Conservation (phyloP, 2,888 invertebrate genomes). For the Sussaba pulchella region DNA sequence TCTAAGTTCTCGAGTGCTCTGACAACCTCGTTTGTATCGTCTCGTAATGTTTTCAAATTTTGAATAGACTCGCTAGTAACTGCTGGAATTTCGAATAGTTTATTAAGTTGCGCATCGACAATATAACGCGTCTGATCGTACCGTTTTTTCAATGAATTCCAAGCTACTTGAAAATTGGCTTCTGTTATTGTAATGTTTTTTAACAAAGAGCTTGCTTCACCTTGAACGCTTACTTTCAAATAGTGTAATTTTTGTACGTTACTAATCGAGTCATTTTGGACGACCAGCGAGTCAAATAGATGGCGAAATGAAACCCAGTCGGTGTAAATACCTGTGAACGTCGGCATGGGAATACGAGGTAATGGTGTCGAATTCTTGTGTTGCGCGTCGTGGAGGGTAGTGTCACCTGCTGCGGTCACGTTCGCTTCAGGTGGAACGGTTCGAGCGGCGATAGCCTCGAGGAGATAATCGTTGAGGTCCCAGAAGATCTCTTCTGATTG, state of each 20-base stretch:
- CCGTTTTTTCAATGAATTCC: conserved; percentile 7
- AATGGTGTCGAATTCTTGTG: conserved; percentile 3
- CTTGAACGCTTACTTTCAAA: neutral
- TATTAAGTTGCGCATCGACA: conserved; percentile 2
- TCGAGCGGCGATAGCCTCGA: neutral
- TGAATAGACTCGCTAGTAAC: neutral
- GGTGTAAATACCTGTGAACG: conserved; percentile 9
- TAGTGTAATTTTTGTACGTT: no score
- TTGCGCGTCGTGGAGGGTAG: neutral
- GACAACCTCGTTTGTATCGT: conserved; percentile 17
- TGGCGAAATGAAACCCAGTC: conserved; percentile 29
- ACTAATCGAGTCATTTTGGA: conserved; percentile 17
- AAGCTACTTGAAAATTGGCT: conserved; percentile 13
- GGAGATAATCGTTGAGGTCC: conserved; percentile 16
- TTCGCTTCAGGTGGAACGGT: neutral
- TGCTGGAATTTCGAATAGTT: conserved; percentile 21
- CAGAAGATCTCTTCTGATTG: conserved; percentile 20
- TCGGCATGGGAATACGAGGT: conserved; percentile 24
- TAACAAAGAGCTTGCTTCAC: conserved; percentile 23
- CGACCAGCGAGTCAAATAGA: conserved; percentile 24
- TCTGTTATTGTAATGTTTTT: conserved; percentile 33
- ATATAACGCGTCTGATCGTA: conserved; percentile 24
- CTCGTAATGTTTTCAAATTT: neutral
- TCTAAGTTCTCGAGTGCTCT: neutral
- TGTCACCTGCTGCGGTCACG: neutral